phyloP scores from a whole-genome alignment of 2,797 vertebrate species.

The Periophthalmus magnuspinnatus region DNA sequence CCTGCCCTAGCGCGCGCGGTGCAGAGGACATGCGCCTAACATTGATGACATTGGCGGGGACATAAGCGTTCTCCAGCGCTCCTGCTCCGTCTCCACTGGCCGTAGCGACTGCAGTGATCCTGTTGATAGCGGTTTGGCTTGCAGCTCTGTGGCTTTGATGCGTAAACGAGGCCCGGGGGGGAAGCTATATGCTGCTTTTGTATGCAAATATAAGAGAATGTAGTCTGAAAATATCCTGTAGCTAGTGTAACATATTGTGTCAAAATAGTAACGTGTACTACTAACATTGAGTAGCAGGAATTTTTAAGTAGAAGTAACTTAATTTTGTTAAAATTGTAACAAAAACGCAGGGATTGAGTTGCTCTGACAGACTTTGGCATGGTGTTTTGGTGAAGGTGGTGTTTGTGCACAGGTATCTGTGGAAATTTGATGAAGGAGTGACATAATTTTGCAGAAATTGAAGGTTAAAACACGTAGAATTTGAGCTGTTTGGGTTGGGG shows the following conservation, averaged over 20 bases:
- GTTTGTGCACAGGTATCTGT: neutral
- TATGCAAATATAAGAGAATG: neutral
- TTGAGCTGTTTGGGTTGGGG: neutral
- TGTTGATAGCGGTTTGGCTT: conserved; percentile 1
- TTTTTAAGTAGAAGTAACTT: too few species aligned
- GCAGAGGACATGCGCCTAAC: conserved; percentile 3
- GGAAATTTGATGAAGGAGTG: neutral
- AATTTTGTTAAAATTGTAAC: too few species aligned
- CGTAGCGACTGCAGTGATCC: neutral
- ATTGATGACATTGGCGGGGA: neutral
- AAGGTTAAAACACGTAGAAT: neutral
- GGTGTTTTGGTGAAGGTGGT: too few species aligned
- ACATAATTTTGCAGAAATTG: neutral
- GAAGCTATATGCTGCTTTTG: neutral
- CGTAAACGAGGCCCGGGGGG: neutral
- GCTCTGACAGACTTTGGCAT: too few species aligned
- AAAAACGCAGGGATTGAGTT: too few species aligned
- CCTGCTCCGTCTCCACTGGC: neutral
- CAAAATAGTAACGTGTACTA: neutral
- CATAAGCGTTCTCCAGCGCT: neutral
- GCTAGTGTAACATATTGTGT: neutral
- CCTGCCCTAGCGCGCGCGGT: neutral
- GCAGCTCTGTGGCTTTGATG: neutral
- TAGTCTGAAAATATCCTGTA: neutral
- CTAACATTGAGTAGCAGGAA: too few species aligned